These are phyloP conservation scores for Parasteatoda lunata DNA, from an alignment of 2,888 invertebrate species.

Conservation along the genomic window DNA sequence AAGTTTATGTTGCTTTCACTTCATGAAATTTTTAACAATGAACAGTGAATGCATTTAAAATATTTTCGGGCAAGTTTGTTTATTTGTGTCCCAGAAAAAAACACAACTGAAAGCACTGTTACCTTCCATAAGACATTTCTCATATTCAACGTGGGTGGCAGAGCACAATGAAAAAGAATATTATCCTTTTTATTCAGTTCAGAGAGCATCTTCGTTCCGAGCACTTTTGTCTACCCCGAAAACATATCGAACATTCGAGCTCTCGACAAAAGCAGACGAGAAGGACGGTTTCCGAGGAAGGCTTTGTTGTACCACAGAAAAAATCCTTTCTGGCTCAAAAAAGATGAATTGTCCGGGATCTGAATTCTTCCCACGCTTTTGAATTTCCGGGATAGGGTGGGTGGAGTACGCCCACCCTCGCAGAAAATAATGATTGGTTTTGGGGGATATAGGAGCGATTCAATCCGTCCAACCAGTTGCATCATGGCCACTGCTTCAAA, in stretches of 20 bases:
- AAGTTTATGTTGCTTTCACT: too few species aligned
- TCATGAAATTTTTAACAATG: too few species aligned
- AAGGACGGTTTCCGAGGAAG: constrained; percentile 2
- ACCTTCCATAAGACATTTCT: background rate
- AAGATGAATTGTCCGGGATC: constrained; percentile 44
- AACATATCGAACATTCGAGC: background rate
- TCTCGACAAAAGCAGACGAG: background rate
- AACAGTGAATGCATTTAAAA: too few species aligned
- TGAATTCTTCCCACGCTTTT: constrained; percentile 60
- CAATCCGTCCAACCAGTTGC: constrained; percentile 61
- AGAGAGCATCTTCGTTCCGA: constrained; percentile 12
- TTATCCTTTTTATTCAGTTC: constrained; percentile 51
- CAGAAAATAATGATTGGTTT: constrained; percentile 38
- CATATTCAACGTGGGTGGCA: constrained; percentile 59
- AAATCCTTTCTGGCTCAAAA: constrained; percentile 60
- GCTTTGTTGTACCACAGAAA: constrained; percentile 48
- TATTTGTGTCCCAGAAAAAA: too few species aligned
- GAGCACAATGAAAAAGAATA: constrained; percentile 47
- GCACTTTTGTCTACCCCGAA: constrained; percentile 21
- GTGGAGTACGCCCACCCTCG: constrained; percentile 32
- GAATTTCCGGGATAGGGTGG: constrained; percentile 31
- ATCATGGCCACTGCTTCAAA: constrained; percentile 45
- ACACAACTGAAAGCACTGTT: too few species aligned
- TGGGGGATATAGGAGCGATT: constrained; percentile 8
- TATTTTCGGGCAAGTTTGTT: too few species aligned